Evolutionary conservation across 2,113 vertebrate species (phyloP).

Genomic region (Colinus virginianus): DNA sequence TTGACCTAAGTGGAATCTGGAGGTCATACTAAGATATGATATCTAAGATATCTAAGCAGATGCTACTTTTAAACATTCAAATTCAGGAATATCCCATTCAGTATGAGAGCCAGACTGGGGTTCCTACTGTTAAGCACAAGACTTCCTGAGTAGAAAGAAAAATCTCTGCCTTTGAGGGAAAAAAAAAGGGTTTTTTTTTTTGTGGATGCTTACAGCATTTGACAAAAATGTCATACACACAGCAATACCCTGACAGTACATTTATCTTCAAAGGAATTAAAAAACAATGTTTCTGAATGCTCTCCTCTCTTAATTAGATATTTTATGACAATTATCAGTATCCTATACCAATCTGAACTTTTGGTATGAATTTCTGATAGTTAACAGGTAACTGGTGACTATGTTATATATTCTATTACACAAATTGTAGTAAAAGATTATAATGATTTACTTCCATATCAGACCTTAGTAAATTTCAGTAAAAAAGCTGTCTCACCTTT

Average conservation of each 20-base stretch:
- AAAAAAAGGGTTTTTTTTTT: not conserved
- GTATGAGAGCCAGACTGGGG: not conserved
- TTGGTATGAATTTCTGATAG: not conserved
- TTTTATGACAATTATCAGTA: not conserved
- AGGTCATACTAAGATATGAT: not conserved
- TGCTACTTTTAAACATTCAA: conserved; percentile 34
- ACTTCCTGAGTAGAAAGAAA: not conserved
- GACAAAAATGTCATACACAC: not conserved
- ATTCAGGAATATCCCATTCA: not conserved
- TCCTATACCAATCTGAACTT: not conserved
- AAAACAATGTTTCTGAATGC: not conserved
- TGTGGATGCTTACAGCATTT: not conserved
- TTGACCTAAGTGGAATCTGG: not conserved
- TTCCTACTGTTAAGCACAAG: not conserved
- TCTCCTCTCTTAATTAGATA: accelerated
- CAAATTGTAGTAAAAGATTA: not conserved
- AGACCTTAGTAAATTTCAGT: not conserved
- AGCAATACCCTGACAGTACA: not conserved
- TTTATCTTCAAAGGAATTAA: not conserved
- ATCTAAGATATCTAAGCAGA: not conserved
- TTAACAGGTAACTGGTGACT: not conserved
- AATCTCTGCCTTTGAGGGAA: not conserved
- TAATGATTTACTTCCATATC: not conserved
- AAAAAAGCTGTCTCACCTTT: not conserved
- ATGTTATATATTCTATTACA: not conserved